Evolutionary conservation across 1,140 invertebrate species (phyloP).

Genomic region (Pectinophora gossypiella): DNA sequence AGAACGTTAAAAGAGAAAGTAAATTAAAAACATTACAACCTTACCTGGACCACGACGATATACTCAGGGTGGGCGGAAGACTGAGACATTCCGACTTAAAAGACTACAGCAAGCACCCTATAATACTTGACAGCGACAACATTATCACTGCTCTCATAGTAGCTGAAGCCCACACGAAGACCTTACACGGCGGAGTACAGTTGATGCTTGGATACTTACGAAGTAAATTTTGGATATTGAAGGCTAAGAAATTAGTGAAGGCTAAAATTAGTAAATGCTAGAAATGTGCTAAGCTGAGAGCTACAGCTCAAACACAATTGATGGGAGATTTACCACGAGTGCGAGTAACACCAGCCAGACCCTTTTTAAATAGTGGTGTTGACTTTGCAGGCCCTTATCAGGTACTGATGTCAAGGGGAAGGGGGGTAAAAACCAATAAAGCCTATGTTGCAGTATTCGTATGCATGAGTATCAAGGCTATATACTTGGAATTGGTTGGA

Average conservation of each 20-base stretch:
- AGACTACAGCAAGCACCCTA: too few species aligned
- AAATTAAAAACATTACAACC: too few species aligned
- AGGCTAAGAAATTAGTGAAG: constrained; percentile 8
- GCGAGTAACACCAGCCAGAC: constrained; percentile 16
- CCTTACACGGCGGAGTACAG: too few species aligned
- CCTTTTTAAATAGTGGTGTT: constrained; percentile 17
- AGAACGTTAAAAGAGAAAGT: constrained; percentile 2
- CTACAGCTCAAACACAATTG: constrained; percentile 6
- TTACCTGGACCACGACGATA: too few species aligned
- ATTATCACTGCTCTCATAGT: too few species aligned
- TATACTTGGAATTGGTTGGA: constrained; percentile 21
- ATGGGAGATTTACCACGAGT: constrained; percentile 18
- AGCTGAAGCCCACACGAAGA: too few species aligned
- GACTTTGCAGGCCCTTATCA: constrained; percentile 18
- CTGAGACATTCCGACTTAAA: too few species aligned
- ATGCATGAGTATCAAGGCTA: constrained; percentile 19
- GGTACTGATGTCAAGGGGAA: constrained; percentile 1
- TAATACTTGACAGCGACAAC: too few species aligned
- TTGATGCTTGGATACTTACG: too few species aligned
- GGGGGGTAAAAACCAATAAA: constrained; percentile 7
- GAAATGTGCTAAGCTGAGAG: constrained; percentile 11
- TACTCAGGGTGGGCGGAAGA: too few species aligned
- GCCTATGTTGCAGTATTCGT: constrained; percentile 20
- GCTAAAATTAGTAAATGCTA: constrained; percentile 17
- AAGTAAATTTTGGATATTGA: constrained; percentile 23